These are phyloP conservation scores for Anniella stebbinsi DNA, from an alignment of 2,797 vertebrate genomes.

Conservation along the genomic window DNA sequence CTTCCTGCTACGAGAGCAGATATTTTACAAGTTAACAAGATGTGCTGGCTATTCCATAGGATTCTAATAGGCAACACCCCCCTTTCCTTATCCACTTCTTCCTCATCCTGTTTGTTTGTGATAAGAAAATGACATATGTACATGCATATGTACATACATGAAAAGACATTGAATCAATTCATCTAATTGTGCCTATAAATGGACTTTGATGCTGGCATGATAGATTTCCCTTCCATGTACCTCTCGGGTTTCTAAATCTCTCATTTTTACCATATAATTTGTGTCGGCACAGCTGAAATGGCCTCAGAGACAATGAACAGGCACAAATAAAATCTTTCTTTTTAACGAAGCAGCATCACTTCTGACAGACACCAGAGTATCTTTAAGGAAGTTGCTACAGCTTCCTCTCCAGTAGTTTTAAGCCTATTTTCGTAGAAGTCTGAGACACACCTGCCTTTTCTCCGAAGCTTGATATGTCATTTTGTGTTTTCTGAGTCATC, in stretches of 20 bases:
- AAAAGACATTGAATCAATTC: neutral
- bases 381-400: slow-evolving; percentile 25
- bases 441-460: slow-evolving; percentile 29
- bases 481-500: slow-evolving; percentile 51
- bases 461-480: slow-evolving; percentile 31
- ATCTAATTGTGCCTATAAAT: slow-evolving; percentile 21
- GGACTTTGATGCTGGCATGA: slow-evolving; percentile 2
- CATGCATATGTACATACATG: neutral
- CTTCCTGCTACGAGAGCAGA: slow-evolving; percentile 46
- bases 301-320: slow-evolving; percentile 53
- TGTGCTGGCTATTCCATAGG: slow-evolving; percentile 25
- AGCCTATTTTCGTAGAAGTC: slow-evolving; percentile 26
- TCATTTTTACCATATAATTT: slow-evolving; percentile 49
- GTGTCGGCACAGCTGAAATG: slow-evolving; percentile 46
- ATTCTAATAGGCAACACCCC: neutral
- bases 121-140: slow-evolving; percentile 26
- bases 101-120: slow-evolving; percentile 22
- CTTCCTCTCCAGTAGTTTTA: slow-evolving; percentile 39
- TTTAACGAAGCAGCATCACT: slow-evolving; percentile 43
- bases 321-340: slow-evolving; percentile 43
- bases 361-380: slow-evolving; percentile 48
- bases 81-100: neutral
- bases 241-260: slow-evolving; percentile 55
- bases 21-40: slow-evolving; percentile 59
- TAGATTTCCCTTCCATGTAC: slow-evolving; percentile 59